These are phyloP conservation scores for Drosophila ambigua DNA, from an alignment of 1,140 invertebrate species.

Conservation along the genomic window DNA sequence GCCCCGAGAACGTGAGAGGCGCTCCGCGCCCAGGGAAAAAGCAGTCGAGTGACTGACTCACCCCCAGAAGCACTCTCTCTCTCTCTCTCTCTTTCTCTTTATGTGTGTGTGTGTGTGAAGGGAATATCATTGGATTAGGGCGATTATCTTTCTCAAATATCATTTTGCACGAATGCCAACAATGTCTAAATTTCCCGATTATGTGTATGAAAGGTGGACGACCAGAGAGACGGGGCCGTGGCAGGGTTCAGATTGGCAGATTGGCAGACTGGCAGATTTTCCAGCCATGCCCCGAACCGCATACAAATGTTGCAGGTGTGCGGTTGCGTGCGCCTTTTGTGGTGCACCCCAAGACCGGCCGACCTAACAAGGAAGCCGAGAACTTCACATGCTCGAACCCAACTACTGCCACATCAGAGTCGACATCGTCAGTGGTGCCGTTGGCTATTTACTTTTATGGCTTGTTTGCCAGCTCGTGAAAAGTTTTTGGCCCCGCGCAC, in stretches of 20 bases:
- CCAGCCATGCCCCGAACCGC: constrained; percentile 4
- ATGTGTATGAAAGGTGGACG: constrained; percentile 28
- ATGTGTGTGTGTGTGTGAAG: constrained; percentile 19
- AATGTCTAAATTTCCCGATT: constrained; percentile 72
- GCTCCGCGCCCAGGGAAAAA: constrained; percentile 23
- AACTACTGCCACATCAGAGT: constrained; percentile 12
- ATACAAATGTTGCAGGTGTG: constrained; percentile 47
- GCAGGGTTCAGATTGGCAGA: neutral
- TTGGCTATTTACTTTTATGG: constrained; percentile 75
- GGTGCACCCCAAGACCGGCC: constrained; percentile 13
- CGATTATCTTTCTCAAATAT: constrained; percentile 79
- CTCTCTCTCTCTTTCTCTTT: neutral
- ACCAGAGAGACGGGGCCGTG: neutral
- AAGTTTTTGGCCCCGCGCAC: constrained; percentile 50
- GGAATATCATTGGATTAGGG: constrained; percentile 63
- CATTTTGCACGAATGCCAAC: constrained; percentile 77
- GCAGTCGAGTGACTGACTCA: constrained; percentile 33
- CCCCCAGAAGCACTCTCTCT: neutral
- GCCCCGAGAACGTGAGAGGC: constrained; percentile 26
- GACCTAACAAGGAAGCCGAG: constrained; percentile 4
- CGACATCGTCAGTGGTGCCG: constrained; percentile 13
- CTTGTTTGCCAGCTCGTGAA: constrained; percentile 75
- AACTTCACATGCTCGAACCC: neutral
- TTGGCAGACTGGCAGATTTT: no score
- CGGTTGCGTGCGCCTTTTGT: constrained; percentile 50